Evolutionary conservation across 2,888 invertebrate genomes (phyloP).

Genomic region (Conchocele bisecta): DNA sequence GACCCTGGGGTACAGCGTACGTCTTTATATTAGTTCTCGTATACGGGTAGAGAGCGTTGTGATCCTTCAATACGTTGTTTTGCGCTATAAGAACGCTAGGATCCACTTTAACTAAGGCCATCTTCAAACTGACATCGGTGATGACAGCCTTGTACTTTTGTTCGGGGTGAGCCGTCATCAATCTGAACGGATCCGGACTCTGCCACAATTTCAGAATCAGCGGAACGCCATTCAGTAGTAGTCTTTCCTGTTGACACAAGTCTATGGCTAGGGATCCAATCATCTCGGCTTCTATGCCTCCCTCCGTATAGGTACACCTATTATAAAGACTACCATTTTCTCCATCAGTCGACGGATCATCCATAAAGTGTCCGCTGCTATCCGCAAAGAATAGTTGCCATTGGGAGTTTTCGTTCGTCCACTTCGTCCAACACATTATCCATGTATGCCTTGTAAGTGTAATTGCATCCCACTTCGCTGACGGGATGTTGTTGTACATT

Average conservation of each 20-base stretch:
- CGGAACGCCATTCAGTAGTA: conserved; percentile 37
- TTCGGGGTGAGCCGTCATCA: not conserved
- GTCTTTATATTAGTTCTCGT: conserved; percentile 28
- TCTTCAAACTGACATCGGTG: not conserved
- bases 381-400: conserved; percentile 33
- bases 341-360: conserved; percentile 20
- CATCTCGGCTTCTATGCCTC: conserved; percentile 22
- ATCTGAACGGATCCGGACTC: not conserved
- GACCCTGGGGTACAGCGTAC: conserved; percentile 24
- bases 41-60: conserved; percentile 44
- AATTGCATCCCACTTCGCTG: conserved; percentile 21
- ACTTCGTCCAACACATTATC: not conserved
- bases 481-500: conserved; percentile 24
- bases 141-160: not conserved
- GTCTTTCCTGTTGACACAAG: conserved; percentile 38
- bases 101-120: not conserved
- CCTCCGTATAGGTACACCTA: conserved; percentile 3
- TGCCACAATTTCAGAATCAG: conserved; percentile 24
- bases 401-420: conserved; percentile 3
- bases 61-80: too few species aligned
- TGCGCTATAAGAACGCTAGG: conserved; percentile 22
- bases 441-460: conserved; percentile 27
- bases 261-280: conserved; percentile 24
- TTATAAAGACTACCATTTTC: conserved; percentile 4
- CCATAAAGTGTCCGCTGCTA: conserved; percentile 4